Evolutionary conservation across 2,797 vertebrate species (phyloP), one percentile per base, ranked within the genome.

Genomic region (Oreonectes daqikongensis): DNA sequence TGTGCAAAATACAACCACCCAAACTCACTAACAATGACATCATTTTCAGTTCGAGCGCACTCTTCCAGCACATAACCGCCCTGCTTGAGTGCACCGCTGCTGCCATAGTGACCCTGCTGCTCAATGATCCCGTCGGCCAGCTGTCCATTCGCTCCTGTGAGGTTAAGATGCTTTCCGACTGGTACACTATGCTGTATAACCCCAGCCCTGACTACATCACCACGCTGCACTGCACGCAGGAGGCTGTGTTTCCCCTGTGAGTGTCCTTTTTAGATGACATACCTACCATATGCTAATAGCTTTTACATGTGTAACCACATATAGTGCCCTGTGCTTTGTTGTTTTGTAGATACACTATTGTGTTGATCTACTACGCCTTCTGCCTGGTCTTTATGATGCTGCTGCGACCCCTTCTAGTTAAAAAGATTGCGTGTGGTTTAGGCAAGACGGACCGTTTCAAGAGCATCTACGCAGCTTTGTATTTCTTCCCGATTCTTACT

Each of bases 101-200:
- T 0, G 94, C 93, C 0, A 7, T 95, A 28, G 84, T 95, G 57
- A 97, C 98, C 0, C 87, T 99, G 82, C 92, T 99, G 1, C 88
- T 98, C 84, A 97, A 91, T 0, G 95, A 98, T 60, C 97, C 97
- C 0, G 82, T 94, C 0, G 95, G 96, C 2, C 85, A 83, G 38
- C 89, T 98, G 68, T 88, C 85, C 4, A 92, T 99, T 83, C 95
- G 88, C 1, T 99, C 97, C n/a, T 99, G 97, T 81, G 86, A 86
- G 2, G 97, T 98, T 40, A 72, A 95, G 87, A 97, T 96, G 94
- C 94, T 99, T 30, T 99, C 97, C 0, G 97, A 99, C 85, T 99
- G 97, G 97, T 99, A 99, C 89, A 99, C 97, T 0, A 99, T 99
- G 97, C 94, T 99, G 11, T 99, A 99, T 89, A 99, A 99, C 82